Percentiles rank a stretch among this genome's conserved stretches.
Evolutionary conservation across 2,113 vertebrate species (phyloP).

Genomic region (Dasyprocta punctata): DNA sequence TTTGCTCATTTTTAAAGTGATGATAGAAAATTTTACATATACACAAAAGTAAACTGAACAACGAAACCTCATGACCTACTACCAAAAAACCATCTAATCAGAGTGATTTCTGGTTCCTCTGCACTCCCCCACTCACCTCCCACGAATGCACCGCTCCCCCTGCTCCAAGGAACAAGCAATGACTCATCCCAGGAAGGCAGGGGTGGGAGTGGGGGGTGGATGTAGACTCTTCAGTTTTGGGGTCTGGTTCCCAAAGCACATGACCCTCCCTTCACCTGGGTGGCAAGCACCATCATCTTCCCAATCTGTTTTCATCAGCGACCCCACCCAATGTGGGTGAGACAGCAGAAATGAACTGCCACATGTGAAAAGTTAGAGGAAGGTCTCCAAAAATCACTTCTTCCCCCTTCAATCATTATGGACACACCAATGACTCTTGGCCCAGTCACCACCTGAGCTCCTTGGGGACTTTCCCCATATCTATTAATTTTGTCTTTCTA

Average conservation of each 20-base stretch:
- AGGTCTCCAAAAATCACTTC: not conserved
- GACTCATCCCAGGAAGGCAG: not conserved
- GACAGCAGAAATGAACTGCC: not conserved
- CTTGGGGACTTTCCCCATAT: not conserved
- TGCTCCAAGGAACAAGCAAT: not conserved
- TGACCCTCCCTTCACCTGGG: not conserved
- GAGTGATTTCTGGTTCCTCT: not conserved
- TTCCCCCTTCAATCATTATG: not conserved
- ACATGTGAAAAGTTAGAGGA: not conserved
- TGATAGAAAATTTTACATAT: not conserved
- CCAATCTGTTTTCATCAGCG: not conserved
- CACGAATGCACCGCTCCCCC: not conserved
- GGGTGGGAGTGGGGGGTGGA: not conserved
- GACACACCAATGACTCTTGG: not conserved
- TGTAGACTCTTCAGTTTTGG: not conserved
- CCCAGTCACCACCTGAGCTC: not conserved
- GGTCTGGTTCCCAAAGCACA: not conserved
- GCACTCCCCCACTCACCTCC: not conserved
- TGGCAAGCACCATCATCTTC: not conserved
- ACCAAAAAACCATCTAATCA: not conserved
- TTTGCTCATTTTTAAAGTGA: not conserved
- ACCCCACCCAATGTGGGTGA: accelerated
- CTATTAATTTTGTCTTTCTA: not conserved
- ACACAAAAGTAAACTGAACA: not conserved
- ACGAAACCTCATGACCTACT: not conserved